These are phyloP conservation scores for Cyprinodon diabolis DNA, from an alignment of 2,797 vertebrate species.

Conservation along the genomic window DNA sequence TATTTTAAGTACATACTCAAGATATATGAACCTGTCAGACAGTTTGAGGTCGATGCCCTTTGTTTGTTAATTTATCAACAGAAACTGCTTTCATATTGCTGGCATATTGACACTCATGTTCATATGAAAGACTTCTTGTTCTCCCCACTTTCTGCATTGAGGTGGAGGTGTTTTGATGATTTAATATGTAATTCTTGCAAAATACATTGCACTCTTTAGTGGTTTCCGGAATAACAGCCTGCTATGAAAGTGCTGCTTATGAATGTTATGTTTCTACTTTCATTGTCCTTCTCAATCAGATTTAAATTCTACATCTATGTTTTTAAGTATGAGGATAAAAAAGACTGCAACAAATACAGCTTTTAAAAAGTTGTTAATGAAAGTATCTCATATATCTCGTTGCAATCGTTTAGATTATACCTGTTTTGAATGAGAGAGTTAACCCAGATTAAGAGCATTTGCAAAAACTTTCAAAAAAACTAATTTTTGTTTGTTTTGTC, in stretches of 20 bases:
- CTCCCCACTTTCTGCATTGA: conserved; percentile 9
- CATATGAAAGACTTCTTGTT: conserved; percentile 23
- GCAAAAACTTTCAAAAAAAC: neutral
- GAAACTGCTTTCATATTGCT: neutral
- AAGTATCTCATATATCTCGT: neutral
- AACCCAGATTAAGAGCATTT: neutral
- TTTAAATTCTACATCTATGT: neutral
- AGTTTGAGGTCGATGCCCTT: neutral
- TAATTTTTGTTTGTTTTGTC: too few species aligned
- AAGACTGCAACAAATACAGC: neutral
- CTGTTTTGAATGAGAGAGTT: neutral
- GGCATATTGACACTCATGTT: neutral
- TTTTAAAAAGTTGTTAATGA: neutral
- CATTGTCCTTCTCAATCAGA: neutral
- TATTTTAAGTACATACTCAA: neutral
- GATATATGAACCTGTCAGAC: conserved; percentile 2
- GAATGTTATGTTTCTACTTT: neutral
- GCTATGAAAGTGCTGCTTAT: neutral
- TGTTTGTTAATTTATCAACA: conserved; percentile 6
- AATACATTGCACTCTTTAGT: conserved; percentile 29
- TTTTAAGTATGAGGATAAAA: neutral
- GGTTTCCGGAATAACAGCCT: conserved; percentile 15
- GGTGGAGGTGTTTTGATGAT: conserved; percentile 12
- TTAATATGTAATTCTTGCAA: conserved; percentile 37
- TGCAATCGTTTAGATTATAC: neutral